Base-by-base conservation (phyloP, 2,797 vertebrate species). In the Tapera naevia region DNA sequence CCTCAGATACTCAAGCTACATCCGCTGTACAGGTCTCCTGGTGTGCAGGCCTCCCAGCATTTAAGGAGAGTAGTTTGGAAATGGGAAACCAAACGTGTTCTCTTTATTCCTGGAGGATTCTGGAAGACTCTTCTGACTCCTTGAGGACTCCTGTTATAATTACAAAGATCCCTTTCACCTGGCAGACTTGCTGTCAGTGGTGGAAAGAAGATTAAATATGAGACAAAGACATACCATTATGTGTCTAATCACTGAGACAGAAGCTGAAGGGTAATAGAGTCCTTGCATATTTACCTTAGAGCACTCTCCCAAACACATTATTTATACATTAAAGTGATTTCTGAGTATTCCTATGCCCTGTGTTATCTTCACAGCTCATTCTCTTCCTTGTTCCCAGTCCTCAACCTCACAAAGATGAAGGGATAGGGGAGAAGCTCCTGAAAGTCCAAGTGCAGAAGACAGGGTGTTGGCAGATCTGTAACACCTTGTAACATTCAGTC, bases 71-170 rank as follows among this genome's bases (percentile, higher is more conserved):
- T 53, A 24, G 7, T 24, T 16, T 54, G 74, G 75, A 72, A 45
- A 4, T 53, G 41, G 18, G 66, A 15, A 4, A 2, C 3, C 25
- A 54, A 25, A 6, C 2, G 1, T 27, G 43, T 15, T 43, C 11
- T 66, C 2, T 54, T 71, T 25, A 13, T 60, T 94, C 27, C 41
- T 67, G 35, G 33, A 54, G 32, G 13, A 39, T 74, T 71, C 61
- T 64, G 48, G 15, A 67, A 70, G 13, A 17, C 5, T 80, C 19
- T 61, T 17, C 33, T 23, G 33, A 16, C 25, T 64, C 22, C 60
- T n/a, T 28, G 51, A 72, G 61, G 51, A 28, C 28, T 71, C 43
- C 50, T 56, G 30, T 27, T 45, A 30, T 9, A 39, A n/a, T 75
- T 45, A 30, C 58, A 48, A 17, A 75, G 25, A 41, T 58, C 28